Evolutionary conservation across 2,888 invertebrate genomes (phyloP), one percentile per base, ranked within the genome.

Genomic region (Epirrita christyi): DNA sequence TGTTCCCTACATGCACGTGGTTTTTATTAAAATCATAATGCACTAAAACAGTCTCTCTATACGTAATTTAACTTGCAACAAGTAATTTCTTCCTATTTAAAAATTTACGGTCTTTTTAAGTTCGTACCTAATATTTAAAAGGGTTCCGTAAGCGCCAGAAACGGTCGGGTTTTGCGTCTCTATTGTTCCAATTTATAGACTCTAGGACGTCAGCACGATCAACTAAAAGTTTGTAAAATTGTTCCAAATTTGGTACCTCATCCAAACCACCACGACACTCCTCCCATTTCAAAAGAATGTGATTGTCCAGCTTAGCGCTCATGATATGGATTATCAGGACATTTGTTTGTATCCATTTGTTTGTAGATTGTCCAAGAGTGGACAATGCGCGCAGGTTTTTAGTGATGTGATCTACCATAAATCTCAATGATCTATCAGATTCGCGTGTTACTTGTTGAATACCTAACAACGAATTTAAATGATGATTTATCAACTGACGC

Each of bases 321-420:
- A 70, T 6, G 49, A 68, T 66, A 21, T 54, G 67, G 6, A 71
- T 68, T 0, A 71, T 59, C 0, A 70, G 8, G 0, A 55, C 42
- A 50, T 68, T 67, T n/a, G n/a, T n/a, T n/a, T n/a, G n/a, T n/a
- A n/a, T n/a, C 66, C 67, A 68, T 6, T 67, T 41, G n/a, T 64
- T 61, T 9, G 66, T 70, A 1, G 68, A 63, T 8, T 61, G 65
- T 0, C 66, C 67, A 7, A 72, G 49, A 9, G 60, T 68, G 0
- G 46, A 6, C 14, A 72, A 42, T 0, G 72, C 71, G 0, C 71
- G 61, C 36, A 72, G 53, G 29, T 72, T 67, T 36, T 72, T 72
- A 0, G 64, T 63, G 0, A 72, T 55, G 15, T 69, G 64, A 37
- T 69, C 68, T 0, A 68, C 60, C 36, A 72, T 40, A 38, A 57